phyloP scores from a whole-genome alignment of 2,888 invertebrate species.

The Cheilosia scutellata region DNA sequence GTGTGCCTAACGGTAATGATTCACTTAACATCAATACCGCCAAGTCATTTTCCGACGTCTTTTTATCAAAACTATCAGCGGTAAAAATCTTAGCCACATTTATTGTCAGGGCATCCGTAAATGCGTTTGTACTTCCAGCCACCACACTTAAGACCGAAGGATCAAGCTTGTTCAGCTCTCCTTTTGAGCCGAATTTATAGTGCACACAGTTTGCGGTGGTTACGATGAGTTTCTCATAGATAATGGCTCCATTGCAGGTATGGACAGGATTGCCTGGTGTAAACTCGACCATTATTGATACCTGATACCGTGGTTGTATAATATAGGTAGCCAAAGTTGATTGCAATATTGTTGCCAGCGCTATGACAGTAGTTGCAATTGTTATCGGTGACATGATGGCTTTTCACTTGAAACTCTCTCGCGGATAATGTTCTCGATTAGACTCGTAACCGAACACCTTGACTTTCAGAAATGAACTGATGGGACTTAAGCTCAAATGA shows the following conservation, averaged over 20 bases:
- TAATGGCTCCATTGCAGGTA: slow-evolving; percentile 78
- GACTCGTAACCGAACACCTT: slow-evolving; percentile 22
- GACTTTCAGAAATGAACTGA: slow-evolving; percentile 43
- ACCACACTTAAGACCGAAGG: slow-evolving; percentile 70
- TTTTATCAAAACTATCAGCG: slow-evolving; percentile 69
- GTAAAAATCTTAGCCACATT: slow-evolving; percentile 73
- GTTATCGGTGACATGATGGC: slow-evolving; percentile 10
- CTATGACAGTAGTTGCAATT: not conserved
- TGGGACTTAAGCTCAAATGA: slow-evolving; percentile 3
- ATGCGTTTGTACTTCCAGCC: slow-evolving; percentile 74
- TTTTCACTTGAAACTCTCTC: not conserved
- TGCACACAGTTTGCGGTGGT: slow-evolving; percentile 78
- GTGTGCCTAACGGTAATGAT: slow-evolving; percentile 76
- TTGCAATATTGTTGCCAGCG: slow-evolving; percentile 21
- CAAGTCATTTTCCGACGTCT: slow-evolving; percentile 78
- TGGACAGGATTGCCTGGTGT: slow-evolving; percentile 70
- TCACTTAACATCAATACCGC: slow-evolving; percentile 77
- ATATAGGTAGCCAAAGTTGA: slow-evolving; percentile 1
- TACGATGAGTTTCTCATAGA: slow-evolving; percentile 78
- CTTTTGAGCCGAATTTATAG: slow-evolving; percentile 60
- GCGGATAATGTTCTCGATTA: not conserved
- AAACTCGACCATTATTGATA: slow-evolving; percentile 74
- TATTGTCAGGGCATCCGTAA: slow-evolving; percentile 61
- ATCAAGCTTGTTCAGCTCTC: slow-evolving; percentile 46
- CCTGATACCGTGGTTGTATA: slow-evolving; percentile 76